phyloP scores from a whole-genome alignment of 2,888 invertebrate species.

The Lapara coniferarum region DNA sequence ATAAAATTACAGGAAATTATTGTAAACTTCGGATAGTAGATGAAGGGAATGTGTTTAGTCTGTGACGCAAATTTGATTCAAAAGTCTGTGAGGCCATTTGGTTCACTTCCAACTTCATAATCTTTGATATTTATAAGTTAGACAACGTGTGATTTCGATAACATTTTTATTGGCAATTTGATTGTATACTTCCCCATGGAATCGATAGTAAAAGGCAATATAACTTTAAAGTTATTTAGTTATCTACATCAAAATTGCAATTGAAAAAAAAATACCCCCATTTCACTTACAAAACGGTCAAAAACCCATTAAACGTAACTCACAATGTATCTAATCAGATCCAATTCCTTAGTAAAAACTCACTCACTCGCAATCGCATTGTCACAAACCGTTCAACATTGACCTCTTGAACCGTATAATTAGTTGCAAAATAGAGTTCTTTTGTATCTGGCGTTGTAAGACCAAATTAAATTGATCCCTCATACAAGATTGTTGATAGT shows the following conservation, averaged over 20 bases:
- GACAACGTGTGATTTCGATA: too few species aligned
- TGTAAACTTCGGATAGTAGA: too few species aligned
- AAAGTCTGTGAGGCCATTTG: too few species aligned
- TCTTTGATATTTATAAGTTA: too few species aligned
- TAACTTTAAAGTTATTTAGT: not conserved
- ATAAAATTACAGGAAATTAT: too few species aligned
- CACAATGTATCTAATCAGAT: slow-evolving; percentile 43
- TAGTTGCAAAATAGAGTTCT: slow-evolving; percentile 39
- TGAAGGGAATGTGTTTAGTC: too few species aligned
- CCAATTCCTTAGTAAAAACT: slow-evolving; percentile 49
- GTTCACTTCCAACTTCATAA: too few species aligned
- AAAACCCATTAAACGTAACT: slow-evolving; percentile 49
- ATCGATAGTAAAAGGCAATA: not conserved
- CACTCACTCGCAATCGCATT: slow-evolving; percentile 60
- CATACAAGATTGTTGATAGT: slow-evolving; percentile 24
- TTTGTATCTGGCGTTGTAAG: slow-evolving; percentile 40
- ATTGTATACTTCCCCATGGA: too few species aligned
- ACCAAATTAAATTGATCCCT: slow-evolving; percentile 33
- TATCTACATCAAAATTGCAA: not conserved
- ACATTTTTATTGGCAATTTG: too few species aligned
- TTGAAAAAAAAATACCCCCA: slow-evolving; percentile 31
- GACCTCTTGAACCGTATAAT: slow-evolving; percentile 42
- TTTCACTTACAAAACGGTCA: slow-evolving; percentile 27
- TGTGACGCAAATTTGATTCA: too few species aligned
- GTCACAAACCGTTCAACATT: slow-evolving; percentile 38